Evolutionary conservation across 1,140 invertebrate genomes (phyloP).

Genomic region (Bombus waltoni): DNA sequence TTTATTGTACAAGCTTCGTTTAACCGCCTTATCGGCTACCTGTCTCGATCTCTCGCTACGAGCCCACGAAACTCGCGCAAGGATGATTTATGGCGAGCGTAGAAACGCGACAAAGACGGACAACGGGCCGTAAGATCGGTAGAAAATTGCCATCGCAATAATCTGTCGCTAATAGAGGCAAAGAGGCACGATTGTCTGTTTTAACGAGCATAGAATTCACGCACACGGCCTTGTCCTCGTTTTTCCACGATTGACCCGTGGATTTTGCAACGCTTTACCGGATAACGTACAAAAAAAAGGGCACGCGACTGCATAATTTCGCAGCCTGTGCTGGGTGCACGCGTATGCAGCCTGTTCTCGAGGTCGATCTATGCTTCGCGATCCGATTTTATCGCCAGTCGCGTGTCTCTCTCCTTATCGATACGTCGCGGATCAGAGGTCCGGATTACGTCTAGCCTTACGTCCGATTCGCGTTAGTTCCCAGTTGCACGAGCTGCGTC

Average conservation of each 20-base stretch:
- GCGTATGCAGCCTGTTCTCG: slow-evolving; percentile 2
- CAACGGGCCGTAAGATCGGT: too few relatives aligned
- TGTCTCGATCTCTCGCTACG: too few relatives aligned
- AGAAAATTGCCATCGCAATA: neutral
- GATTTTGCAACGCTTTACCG: slow-evolving; percentile 56
- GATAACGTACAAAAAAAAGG: slow-evolving; percentile 40
- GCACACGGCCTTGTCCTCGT: slow-evolving; percentile 55
- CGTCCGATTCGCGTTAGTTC: neutral
- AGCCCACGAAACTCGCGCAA: neutral
- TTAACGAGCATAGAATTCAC: slow-evolving; percentile 49
- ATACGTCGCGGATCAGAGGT: neutral
- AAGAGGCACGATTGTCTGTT: neutral
- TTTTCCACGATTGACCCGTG: slow-evolving; percentile 33
- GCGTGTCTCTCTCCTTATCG: neutral
- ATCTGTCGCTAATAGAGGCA: neutral
- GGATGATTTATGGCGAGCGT: neutral
- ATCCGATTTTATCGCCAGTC: neutral
- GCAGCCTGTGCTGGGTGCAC: neutral
- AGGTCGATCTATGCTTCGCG: neutral
- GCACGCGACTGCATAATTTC: slow-evolving; percentile 23
- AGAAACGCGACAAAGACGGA: neutral
- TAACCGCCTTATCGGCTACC: neutral
- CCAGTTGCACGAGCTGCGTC: neutral
- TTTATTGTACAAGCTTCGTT: neutral
- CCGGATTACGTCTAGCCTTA: neutral